Evolutionary conservation across 2,113 vertebrate species (phyloP).

Genomic region (Eulacestoma nigropectus): DNA sequence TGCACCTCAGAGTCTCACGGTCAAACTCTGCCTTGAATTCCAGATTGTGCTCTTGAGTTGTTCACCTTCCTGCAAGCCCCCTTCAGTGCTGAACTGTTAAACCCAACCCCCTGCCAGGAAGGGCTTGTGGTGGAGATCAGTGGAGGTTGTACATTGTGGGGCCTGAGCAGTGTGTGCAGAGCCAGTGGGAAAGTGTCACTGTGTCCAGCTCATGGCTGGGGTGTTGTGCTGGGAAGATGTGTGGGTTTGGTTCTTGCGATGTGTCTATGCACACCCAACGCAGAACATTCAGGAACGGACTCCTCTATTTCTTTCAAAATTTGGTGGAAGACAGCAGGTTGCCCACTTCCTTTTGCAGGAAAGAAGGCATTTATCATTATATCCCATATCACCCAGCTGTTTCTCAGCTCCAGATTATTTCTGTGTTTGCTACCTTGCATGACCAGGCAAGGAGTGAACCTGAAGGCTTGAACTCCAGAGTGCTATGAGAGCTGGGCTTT

Average conservation of each 20-base stretch:
- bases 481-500: slow-evolving; percentile 8
- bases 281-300: not conserved
- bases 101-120: not conserved
- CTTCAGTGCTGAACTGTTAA: not conserved
- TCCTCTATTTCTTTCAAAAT: not conserved
- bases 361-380: not conserved
- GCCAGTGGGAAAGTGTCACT: too few relatives aligned
- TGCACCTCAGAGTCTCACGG: accelerated
- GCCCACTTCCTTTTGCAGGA: not conserved
- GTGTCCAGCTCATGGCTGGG: accelerated
- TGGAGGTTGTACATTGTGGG: not conserved
- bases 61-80: not conserved
- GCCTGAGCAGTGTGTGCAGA: not conserved
- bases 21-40: not conserved
- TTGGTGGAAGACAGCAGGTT: not conserved
- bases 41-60: not conserved
- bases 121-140: not conserved
- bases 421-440: not conserved
- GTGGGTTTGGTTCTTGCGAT: not conserved
- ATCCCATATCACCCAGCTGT: not conserved
- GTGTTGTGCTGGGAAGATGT: not conserved
- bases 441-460: not conserved
- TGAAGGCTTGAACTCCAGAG: not conserved
- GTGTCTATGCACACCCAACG: not conserved
- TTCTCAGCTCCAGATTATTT: not conserved